Conservation (phyloP, 2,888 invertebrate genomes). For the Agrotis segetum region DNA sequence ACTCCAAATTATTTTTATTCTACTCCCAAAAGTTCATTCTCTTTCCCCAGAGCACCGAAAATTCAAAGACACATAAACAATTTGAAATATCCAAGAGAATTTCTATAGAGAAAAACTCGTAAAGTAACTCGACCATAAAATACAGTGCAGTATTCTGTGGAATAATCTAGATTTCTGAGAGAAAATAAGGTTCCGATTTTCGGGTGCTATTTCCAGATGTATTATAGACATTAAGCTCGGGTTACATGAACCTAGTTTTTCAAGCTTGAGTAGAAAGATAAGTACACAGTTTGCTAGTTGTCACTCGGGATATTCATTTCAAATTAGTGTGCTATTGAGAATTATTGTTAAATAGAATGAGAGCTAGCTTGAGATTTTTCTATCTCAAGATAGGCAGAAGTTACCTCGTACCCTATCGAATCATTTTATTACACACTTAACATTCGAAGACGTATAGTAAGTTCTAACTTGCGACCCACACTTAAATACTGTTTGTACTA, state of each 20-base stretch:
- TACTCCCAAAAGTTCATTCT: constrained; percentile 45
- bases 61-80: constrained; percentile 49
- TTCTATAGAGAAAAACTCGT: constrained; percentile 52
- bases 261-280: not conserved
- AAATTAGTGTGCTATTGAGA: not conserved
- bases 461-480: too few relatives aligned
- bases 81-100: constrained; percentile 33
- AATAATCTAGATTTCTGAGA: constrained; percentile 52
- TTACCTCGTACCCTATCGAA: too few relatives aligned
- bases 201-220: constrained; percentile 34
- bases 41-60: constrained; percentile 39
- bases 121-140: constrained; percentile 50
- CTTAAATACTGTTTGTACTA: too few relatives aligned
- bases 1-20: constrained; percentile 53
- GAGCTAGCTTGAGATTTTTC: not conserved
- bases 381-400: too few relatives aligned
- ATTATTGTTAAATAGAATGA: not conserved
- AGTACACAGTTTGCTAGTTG: not conserved
- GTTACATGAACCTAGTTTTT: not conserved
- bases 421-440: too few relatives aligned
- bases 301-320: too few relatives aligned
- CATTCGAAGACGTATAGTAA: too few relatives aligned
- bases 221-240: constrained; percentile 37
- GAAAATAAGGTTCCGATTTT: constrained; percentile 51
- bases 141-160: constrained; percentile 36